Conservation (phyloP, 2,888 invertebrate species). For the Atrina japonica region DNA sequence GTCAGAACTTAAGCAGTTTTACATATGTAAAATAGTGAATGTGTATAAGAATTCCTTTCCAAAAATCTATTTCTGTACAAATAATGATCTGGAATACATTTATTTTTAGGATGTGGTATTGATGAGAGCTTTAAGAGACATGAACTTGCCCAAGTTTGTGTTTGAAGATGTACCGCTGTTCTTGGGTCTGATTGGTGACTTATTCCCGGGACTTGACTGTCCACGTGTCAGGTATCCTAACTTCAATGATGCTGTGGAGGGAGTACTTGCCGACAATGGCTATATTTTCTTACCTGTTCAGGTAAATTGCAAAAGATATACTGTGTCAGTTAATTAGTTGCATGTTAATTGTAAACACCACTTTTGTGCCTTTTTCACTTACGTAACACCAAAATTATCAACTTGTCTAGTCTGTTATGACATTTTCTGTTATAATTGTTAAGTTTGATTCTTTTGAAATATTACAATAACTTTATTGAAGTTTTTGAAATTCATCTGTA, state of each 20-base stretch:
- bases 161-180: slow-evolving; percentile 95
- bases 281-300: slow-evolving; percentile 88
- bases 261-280: slow-evolving; percentile 85
- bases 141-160: slow-evolving; percentile 96
- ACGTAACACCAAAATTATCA: too few species aligned
- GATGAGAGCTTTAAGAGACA: slow-evolving; percentile 94
- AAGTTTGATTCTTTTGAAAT: background rate
- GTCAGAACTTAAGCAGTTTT: too few species aligned
- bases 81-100: background rate
- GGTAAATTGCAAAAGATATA: slow-evolving; percentile 80
- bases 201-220: slow-evolving; percentile 95
- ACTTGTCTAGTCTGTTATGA: background rate
- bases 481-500: too few species aligned
- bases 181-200: slow-evolving; percentile 91
- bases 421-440: background rate
- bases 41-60: background rate
- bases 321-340: background rate
- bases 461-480: background rate
- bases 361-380: too few species aligned
- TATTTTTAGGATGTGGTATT: slow-evolving; percentile 86
- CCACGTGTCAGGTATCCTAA: slow-evolving; percentile 93
- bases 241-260: slow-evolving; percentile 90
- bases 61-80: background rate
- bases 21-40: too few species aligned
- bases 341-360: too few species aligned